phyloP scores from a whole-genome alignment of 2,113 vertebrate species.

The Lepidothrix coronata region DNA sequence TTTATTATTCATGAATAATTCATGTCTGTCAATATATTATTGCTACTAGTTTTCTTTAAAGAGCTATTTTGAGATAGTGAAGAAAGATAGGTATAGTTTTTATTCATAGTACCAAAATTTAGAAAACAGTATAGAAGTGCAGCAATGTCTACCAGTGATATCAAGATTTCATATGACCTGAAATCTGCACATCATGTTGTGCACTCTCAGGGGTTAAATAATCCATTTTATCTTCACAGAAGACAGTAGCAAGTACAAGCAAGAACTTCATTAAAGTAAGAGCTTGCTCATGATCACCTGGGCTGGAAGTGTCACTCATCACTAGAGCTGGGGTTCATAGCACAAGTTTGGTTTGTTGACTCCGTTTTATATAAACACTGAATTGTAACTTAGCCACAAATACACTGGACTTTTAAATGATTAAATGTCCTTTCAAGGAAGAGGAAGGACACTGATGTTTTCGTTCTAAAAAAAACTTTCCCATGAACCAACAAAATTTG shows the following conservation, averaged over 20 bases:
- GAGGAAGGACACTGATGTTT: neutral
- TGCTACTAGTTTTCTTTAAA: constrained; percentile 36
- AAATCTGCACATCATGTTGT: neutral
- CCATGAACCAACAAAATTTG: neutral
- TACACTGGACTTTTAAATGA: neutral
- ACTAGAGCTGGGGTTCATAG: neutral
- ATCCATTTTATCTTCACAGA: neutral
- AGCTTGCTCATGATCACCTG: neutral
- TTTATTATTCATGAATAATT: constrained; percentile 56
- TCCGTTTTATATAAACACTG: neutral
- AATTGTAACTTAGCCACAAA: neutral
- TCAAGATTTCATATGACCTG: neutral
- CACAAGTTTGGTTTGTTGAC: neutral
- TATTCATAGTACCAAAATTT: neutral
- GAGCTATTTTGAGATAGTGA: neutral
- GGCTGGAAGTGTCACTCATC: neutral
- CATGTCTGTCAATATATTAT: constrained; percentile 42
- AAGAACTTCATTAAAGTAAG: neutral
- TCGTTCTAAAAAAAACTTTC: neutral
- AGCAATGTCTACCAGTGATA: neutral
- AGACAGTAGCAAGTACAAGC: neutral
- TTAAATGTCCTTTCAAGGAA: neutral
- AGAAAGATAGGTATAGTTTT: neutral
- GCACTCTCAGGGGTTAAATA: neutral
- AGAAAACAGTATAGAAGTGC: neutral